phyloP scores from a whole-genome alignment of 2,797 vertebrate genomes.

The Heterohyrax brucei region DNA sequence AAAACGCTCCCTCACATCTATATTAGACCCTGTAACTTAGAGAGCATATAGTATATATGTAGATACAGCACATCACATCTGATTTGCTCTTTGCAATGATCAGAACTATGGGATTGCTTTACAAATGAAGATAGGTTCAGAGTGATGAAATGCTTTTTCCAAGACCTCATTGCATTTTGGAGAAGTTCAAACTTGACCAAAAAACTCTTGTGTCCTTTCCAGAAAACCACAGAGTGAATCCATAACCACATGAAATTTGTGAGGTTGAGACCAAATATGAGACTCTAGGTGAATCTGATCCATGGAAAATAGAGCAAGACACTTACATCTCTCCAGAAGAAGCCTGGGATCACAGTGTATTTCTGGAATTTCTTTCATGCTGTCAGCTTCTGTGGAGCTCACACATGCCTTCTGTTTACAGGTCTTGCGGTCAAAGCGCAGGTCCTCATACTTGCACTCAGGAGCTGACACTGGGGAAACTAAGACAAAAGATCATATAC shows the following conservation, averaged over 20 bases:
- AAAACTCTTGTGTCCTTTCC: background rate
- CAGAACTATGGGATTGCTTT: background rate
- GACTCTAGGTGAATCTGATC: too few relatives aligned
- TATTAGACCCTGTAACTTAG: background rate
- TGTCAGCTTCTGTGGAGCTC: too few relatives aligned
- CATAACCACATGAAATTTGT: too few relatives aligned
- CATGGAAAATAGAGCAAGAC: background rate
- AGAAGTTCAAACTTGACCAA: background rate
- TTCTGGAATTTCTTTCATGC: background rate
- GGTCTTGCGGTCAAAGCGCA: fast-evolving
- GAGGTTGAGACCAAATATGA: fast-evolving
- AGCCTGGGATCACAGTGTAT: background rate
- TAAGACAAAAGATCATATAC: background rate
- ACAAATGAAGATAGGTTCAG: background rate
- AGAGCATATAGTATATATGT: background rate
- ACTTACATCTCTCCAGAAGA: fast-evolving
- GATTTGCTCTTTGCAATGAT: too few relatives aligned
- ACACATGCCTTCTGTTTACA: background rate
- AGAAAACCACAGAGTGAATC: background rate
- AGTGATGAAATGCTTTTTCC: fast-evolving
- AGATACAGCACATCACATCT: fast-evolving
- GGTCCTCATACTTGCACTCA: background rate
- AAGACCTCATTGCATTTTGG: background rate
- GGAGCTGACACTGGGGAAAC: background rate
- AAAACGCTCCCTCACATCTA: background rate